Base-by-base conservation (phyloP, 1,140 invertebrate genomes). In the Condylostylus longicornis region DNA sequence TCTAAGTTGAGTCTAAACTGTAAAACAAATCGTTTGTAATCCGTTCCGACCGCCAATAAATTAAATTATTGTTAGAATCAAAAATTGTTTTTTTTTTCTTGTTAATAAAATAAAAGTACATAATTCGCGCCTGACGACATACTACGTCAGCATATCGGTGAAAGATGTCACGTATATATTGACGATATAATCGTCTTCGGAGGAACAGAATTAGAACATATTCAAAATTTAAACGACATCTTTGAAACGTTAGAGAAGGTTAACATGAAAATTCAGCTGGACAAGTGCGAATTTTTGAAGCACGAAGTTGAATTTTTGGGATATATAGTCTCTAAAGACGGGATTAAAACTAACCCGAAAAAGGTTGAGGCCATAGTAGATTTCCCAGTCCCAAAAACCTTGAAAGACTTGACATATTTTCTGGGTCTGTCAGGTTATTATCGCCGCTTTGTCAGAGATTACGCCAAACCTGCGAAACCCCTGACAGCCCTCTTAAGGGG, bases 231-330 rank as follows among this genome's bases (percentile, higher is more conserved):
- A 1, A 13, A 40, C 7, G 34, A 40, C n/a, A 50, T 70, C 2
- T 49, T 67, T 7, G 29, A 52, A 13, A 47, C 48, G 15, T 41
- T 69, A 4, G 33, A 44, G 15, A 37, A 47, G 13, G 54, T 59
- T n/a, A 52, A 54, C 14, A 42, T 70, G 4, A 68, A 61, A 28
- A 45, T 69, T 5, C 67, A 65, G 20, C 40, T 61, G 2, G 39
- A 50, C 36, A 66, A 67, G 48, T 61, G 52, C 33, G 37, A 58
- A 32, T 66, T 69, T 40, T 54, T 48, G 8, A 42, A 49, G 22
- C 40, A 30, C 13, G 42, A 56, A 27, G 34, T 41, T n/a, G 15
- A 40, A 33, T 44, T 29, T 18, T 18, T 44, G 13, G 45, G 43
- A 10, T 49, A 43, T 20, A 37, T 41, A 13, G 28, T 46, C 8